These are phyloP conservation scores for Ectemnius cavifrons DNA, from an alignment of 2,888 invertebrate species.

Conservation along the genomic window DNA sequence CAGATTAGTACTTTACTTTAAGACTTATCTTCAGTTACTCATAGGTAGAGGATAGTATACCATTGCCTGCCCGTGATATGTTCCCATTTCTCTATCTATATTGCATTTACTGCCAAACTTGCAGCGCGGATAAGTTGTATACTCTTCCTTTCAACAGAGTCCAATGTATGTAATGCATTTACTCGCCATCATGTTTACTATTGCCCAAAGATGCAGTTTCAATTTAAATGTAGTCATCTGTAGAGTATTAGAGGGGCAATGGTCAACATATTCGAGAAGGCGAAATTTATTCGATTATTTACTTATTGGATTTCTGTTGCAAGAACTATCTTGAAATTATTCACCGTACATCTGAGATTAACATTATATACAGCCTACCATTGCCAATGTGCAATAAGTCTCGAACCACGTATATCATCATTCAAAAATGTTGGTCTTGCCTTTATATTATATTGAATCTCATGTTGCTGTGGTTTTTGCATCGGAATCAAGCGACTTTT, in stretches of 20 bases:
- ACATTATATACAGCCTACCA: slow-evolving; percentile 9
- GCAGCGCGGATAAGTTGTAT: slow-evolving; percentile 9
- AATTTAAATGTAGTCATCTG: slow-evolving; percentile 3
- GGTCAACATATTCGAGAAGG: slow-evolving; percentile 14
- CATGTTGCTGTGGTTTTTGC: slow-evolving; percentile 36
- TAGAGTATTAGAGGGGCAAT: slow-evolving; percentile 9
- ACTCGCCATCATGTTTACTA: slow-evolving; percentile 9
- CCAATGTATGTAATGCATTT: slow-evolving; percentile 2
- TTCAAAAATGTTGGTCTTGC: slow-evolving; percentile 14
- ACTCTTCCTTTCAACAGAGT: slow-evolving; percentile 2
- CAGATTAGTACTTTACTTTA: slow-evolving; percentile 72
- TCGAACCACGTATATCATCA: slow-evolving; percentile 1
- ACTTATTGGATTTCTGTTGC: slow-evolving; percentile 21
- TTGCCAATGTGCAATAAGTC: slow-evolving; percentile 24
- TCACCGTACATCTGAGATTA: too few relatives aligned
- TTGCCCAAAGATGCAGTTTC: slow-evolving; percentile 3
- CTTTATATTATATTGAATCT: slow-evolving; percentile 24
- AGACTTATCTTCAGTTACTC: slow-evolving; percentile 72
- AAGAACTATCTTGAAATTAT: slow-evolving; percentile 21
- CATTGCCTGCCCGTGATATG: slow-evolving; percentile 13
- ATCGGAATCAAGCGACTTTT: slow-evolving; percentile 21
- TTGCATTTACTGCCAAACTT: slow-evolving; percentile 9
- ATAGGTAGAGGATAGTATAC: slow-evolving; percentile 56
- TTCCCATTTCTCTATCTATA: slow-evolving; percentile 9
- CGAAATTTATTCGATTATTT: slow-evolving; percentile 16